Evolutionary conservation across 2,797 vertebrate species (phyloP), one percentile per base, ranked within the genome.

Genomic region (Yasuhikotakia modesta): DNA sequence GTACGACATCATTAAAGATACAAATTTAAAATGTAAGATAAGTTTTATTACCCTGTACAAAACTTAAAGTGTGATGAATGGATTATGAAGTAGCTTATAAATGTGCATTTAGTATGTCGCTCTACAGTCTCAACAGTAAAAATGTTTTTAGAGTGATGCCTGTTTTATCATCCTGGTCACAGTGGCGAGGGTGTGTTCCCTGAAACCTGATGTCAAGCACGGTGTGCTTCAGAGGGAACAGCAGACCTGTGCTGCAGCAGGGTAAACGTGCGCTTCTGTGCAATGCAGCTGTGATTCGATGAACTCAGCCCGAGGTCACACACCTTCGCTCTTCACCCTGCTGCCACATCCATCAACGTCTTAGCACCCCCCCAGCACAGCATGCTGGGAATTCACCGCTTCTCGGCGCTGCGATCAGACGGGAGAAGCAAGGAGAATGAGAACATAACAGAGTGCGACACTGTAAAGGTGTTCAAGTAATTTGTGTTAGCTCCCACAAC

Each of bases 301-400:
- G 63, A 69, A 63, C 46, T 79, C 48, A 45, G 64, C 57, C 53
- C 50, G 19, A 19, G 76, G 57, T 81, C 48, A 63, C n/a, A 70
- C 76, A 55, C 80, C 70, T 68, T 55, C 66, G 24, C 70, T 73
- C 81, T 53, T 83, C 81, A 71, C 73, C 76, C 60, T 70, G 27
- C 69, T 64, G 57, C 70, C 80, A 76, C 84, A 84, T 85, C 80
- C 76, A 85, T 85, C 84, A 85, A 82, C 53, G 70, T 75, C 82
- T 79, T 66, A 73, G 82, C 78, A 81, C n/a, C 65, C 30, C 78
- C 35, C 57, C 69, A 55, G 60, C 32, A 24, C 12, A 24, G 82
- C 80, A 73, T 82, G 80, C 78, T 82, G 82, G 80, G 82, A 80
- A 70, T 58, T 32, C 53, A 50, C 70, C 58, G 21, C 65, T 67